Base-by-base conservation (phyloP, 2,797 vertebrate genomes). In the Orientallactaga sibirica region DNA sequence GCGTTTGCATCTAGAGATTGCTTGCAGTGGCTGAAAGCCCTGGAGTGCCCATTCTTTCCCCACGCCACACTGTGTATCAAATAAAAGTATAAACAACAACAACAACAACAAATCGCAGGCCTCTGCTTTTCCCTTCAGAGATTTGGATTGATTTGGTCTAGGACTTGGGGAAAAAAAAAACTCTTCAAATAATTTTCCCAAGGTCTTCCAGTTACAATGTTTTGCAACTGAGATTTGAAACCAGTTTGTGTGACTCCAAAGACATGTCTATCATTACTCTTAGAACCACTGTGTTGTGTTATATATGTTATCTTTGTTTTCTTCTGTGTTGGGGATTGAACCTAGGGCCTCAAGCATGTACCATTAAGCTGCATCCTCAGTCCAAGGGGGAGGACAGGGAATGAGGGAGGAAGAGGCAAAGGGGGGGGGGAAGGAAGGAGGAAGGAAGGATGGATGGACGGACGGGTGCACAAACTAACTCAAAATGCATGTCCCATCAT, bases 171-270 rank as follows among this genome's bases (percentile, higher is more conserved):
- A 88, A 61, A 12, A 14, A 7, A 0, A 12, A 10, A 64, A 55
- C 83, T 14, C 77, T 90, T 48, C 78, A 87, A 86, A 62, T 94
- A 95, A 81, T 41, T 93, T 91, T 87, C 58, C 27, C 33, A 74
- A 7, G 19, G 75, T 87, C 73, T 66, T n/a, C 70, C 16, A 79
- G 58, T 48, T 86, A 2, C 78, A 29, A 86, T 86, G 20, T 86
- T 79, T 33, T 83, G 14, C 10, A 87, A 43, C 27, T 96, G 16
- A 74, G 64, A 66, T 48, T 62, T 91, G 76, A 94, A 92, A 52
- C 33, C 62, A 77, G 66, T 88, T 73, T 90, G 5, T 88, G 24
- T 86, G 67, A 87, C 62, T 87, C 66, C 77, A 90, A 73, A 80
- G 68, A 25, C 41, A 48, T 22, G 22, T 81, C 18, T 77, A 27